Evolutionary conservation across 2,888 invertebrate genomes (phyloP), one percentile per base, ranked within the genome.

Genomic region (Drosophila greeni): DNA sequence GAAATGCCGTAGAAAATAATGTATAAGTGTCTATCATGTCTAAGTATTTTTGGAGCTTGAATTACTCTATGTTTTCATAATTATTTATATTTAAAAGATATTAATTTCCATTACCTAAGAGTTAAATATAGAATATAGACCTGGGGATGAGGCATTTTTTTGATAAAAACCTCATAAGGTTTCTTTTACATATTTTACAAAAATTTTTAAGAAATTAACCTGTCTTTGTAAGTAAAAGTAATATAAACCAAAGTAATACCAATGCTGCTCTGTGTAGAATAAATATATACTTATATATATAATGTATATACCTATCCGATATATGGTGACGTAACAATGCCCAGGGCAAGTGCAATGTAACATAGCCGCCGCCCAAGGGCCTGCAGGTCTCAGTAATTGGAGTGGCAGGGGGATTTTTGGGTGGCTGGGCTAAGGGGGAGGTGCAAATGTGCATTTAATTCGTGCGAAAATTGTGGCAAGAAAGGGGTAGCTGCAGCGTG

Each of bases 381-480:
- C 70, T 60, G 65, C 74, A 69, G 76, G 47, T 60, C 62, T 40
- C 70, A 49, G 71, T 80, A 84, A 80, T 80, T 84, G 80, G 82
- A 74, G 65, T n/a, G 39, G 49, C 37, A 37, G 36, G 29, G 24
- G 48, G 12, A n/a, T 54, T 43, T 42, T 24, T 5, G 42, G n/a
- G 42, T 24, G 42, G 14, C 11, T 18, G 45, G 42, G 3, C 40
- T 12, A 2, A 16, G 16, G 29, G 29, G 47, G 39, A 24, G 52
- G 66, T 43, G 48, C 42, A 78, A 78, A 78, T 78, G 78, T 82
- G 73, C 84, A 79, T 84, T 79, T 79, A 79, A 84, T 83, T 83
- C 84, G 82, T 43, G 72, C 58, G 43, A 58, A 54, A 54, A 60
- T 55, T 52, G 49, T 51, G 37, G 70, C 42, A 58, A 23, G 34